Percentiles rank a stretch among this genome's conserved stretches.
These are phyloP conservation scores for Exocentrus adspersus DNA, from an alignment of 2,888 invertebrate genomes.

Conservation along the genomic window DNA sequence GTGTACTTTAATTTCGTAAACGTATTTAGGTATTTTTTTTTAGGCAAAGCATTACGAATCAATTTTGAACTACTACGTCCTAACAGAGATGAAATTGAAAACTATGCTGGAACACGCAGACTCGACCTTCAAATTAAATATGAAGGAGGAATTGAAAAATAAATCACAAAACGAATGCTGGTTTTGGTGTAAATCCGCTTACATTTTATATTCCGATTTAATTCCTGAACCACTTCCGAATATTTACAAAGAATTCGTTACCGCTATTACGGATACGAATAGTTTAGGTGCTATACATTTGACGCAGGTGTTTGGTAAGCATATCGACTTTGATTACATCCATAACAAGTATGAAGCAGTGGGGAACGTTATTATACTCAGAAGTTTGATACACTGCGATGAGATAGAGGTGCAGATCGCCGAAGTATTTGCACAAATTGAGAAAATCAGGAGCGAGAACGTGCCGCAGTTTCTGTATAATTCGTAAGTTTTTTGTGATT, in stretches of 20 bases:
- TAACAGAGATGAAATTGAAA: slow-evolving; percentile 53
- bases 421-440: slow-evolving; percentile 53
- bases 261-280: slow-evolving; percentile 32
- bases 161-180: slow-evolving; percentile 45
- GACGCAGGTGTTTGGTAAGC: slow-evolving; percentile 54
- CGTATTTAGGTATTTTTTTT: slow-evolving; percentile 43
- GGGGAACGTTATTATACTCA: slow-evolving; percentile 51
- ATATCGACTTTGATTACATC: slow-evolving; percentile 50
- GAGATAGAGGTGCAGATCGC: slow-evolving; percentile 59
- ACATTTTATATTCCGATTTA: slow-evolving; percentile 49
- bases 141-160: slow-evolving; percentile 46
- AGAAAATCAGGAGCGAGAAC: slow-evolving; percentile 49
- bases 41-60: slow-evolving; percentile 59
- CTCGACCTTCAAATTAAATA: slow-evolving; percentile 43
- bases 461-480: slow-evolving; percentile 49
- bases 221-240: slow-evolving; percentile 33
- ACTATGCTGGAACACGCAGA: slow-evolving; percentile 48
- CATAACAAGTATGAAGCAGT: slow-evolving; percentile 44
- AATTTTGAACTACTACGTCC: slow-evolving; percentile 48
- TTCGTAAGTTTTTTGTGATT: slow-evolving; percentile 32
- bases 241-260: slow-evolving; percentile 45
- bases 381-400: slow-evolving; percentile 50
- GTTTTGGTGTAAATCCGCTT: slow-evolving; percentile 53
- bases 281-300: slow-evolving; percentile 49
- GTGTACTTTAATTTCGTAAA: slow-evolving; percentile 47